phyloP scores from a whole-genome alignment of 2,797 vertebrate genomes.

The Acrocephalus scirpaceus region DNA sequence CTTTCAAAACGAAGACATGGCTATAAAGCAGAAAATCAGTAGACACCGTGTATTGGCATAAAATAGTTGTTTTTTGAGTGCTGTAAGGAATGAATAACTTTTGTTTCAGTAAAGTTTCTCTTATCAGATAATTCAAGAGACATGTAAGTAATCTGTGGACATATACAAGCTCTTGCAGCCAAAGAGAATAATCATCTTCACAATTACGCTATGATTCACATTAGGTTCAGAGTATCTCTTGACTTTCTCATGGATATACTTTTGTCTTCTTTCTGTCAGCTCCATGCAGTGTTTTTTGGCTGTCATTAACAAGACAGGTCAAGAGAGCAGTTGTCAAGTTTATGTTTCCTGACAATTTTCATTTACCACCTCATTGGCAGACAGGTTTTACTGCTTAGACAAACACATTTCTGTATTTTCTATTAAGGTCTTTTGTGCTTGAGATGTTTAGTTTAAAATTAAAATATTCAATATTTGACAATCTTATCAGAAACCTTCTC shows the following conservation, averaged over 20 bases:
- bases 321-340: neutral
- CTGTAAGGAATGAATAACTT: neutral
- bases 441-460: neutral
- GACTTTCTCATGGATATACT: neutral
- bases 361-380: neutral
- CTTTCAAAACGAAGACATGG: too few relatives aligned
- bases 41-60: neutral
- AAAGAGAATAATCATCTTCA: neutral
- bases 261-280: neutral
- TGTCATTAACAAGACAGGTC: neutral
- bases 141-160: neutral
- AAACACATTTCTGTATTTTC: neutral
- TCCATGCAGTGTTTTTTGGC: neutral
- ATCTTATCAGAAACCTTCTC: neutral
- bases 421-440: neutral
- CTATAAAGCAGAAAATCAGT: neutral
- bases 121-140: neutral
- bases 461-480: neutral
- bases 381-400: neutral
- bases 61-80: neutral
- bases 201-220: accelerated
- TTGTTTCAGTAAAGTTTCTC: neutral
- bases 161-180: neutral
- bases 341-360: neutral
- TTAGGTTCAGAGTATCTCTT: neutral